Percentiles rank a stretch among this genome's conserved stretches.
phyloP scores from a whole-genome alignment of 1,140 invertebrate genomes.

The Drosophila sproati region DNA sequence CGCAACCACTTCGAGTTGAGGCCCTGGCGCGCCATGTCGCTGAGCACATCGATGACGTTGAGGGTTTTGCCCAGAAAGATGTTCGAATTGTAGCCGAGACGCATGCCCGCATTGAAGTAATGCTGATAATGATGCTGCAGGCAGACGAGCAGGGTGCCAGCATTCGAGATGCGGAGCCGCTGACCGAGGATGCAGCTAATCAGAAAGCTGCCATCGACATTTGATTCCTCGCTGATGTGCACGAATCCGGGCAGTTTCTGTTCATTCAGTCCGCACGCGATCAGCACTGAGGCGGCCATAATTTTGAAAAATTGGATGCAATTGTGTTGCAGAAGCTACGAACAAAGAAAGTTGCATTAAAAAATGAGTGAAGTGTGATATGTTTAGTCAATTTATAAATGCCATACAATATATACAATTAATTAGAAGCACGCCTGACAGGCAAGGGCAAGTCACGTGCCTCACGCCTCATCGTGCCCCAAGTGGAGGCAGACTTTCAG shows the following conservation, averaged over 20 bases:
- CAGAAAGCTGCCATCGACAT: slow-evolving; percentile 89
- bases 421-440: slow-evolving; percentile 47
- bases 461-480: slow-evolving; percentile 7
- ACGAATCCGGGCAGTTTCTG: slow-evolving; percentile 86
- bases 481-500: slow-evolving; percentile 52
- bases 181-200: slow-evolving; percentile 87
- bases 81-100: slow-evolving; percentile 89
- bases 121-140: slow-evolving; percentile 89
- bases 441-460: slow-evolving; percentile 58
- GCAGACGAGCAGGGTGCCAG: slow-evolving; percentile 87
- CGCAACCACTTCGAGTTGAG: slow-evolving; percentile 66
- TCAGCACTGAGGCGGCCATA: slow-evolving; percentile 86
- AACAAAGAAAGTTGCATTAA: slow-evolving; percentile 12
- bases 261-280: slow-evolving; percentile 87
- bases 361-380: slow-evolving; percentile 31
- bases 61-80: slow-evolving; percentile 86
- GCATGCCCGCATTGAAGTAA: slow-evolving; percentile 90
- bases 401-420: slow-evolving; percentile 68
- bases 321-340: slow-evolving; percentile 31
- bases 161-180: slow-evolving; percentile 86
- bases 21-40: slow-evolving; percentile 82
- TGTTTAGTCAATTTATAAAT: slow-evolving; percentile 68
- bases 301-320: slow-evolving; percentile 55
- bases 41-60: slow-evolving; percentile 86
- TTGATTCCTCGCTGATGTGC: slow-evolving; percentile 88